Evolutionary conservation across 2,113 vertebrate genomes (phyloP).

Genomic region (Cepphus grylle): DNA sequence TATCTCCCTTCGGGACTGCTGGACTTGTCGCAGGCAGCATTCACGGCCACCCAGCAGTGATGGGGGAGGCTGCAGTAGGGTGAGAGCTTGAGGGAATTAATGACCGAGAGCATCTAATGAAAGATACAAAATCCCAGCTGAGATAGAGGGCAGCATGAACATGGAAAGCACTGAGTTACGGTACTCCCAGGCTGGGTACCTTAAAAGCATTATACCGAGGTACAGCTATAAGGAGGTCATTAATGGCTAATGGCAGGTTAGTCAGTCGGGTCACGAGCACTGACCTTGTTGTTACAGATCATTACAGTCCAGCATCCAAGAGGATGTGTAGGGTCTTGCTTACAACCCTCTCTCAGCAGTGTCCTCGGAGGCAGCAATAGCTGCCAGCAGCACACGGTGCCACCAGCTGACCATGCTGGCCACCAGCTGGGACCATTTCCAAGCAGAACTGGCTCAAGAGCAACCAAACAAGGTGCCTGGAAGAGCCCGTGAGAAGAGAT

Average conservation of each 20-base stretch:
- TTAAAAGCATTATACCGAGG: neutral
- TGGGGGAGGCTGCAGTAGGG: fast-evolving
- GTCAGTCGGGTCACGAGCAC: fast-evolving
- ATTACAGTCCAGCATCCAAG: neutral
- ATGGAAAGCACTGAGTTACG: neutral
- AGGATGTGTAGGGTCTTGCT: neutral
- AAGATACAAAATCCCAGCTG: neutral
- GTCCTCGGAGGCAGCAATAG: neutral
- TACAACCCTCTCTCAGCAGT: neutral
- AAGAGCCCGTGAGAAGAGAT: fast-evolving
- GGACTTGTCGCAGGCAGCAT: neutral
- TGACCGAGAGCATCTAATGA: fast-evolving
- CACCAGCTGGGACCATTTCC: neutral
- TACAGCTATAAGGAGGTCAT: neutral
- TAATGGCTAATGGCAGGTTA: neutral
- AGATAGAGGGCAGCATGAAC: neutral
- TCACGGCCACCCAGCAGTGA: neutral
- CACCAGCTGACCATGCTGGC: neutral
- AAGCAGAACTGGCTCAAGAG: neutral
- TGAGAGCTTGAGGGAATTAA: neutral
- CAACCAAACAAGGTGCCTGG: neutral
- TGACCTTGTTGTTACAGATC: neutral
- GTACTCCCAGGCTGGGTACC: neutral
- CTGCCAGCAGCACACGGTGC: neutral
- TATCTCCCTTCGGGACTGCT: neutral